Evolutionary conservation across 23 tunicate species (phyloP).

Genomic region (Halocynthia roretzi): DNA sequence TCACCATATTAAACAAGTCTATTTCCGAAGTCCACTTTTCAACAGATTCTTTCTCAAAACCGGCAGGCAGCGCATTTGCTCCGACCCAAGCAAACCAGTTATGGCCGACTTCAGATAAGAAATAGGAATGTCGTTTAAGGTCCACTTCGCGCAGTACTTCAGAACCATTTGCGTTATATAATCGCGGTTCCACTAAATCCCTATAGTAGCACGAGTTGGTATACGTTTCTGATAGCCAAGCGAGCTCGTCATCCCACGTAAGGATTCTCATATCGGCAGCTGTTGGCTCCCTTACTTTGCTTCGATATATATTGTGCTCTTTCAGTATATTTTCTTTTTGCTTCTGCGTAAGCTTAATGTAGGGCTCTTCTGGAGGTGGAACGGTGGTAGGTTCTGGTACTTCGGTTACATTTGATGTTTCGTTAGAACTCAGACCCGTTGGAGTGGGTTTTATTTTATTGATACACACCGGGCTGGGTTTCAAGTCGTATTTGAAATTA

Average conservation of each 20-base stretch:
- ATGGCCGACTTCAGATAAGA: conserved; percentile 58
- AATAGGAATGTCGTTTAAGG: conserved; percentile 30
- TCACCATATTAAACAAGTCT: conserved; percentile 23
- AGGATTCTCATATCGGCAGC: conserved; percentile 64
- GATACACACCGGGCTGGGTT: conserved; percentile 6
- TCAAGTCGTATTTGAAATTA: conserved; percentile 17
- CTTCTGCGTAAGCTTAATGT: conserved; percentile 1
- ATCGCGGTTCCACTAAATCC: conserved; percentile 25
- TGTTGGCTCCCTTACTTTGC: conserved; percentile 34
- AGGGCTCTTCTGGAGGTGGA: conserved; percentile 16
- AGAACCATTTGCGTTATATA: conserved; percentile 1
- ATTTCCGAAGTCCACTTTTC: conserved; percentile 56
- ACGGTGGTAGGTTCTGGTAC: background rate
- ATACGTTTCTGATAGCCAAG: conserved; percentile 46
- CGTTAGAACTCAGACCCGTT: background rate
- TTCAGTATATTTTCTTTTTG: conserved; percentile 23
- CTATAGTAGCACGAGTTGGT: conserved; percentile 45
- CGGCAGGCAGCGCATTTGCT: conserved; percentile 28
- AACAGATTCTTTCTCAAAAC: conserved; percentile 37
- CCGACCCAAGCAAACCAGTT: conserved; percentile 77
- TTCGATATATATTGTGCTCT: conserved; percentile 52
- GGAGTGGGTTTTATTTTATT: too few relatives aligned
- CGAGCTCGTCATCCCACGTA: conserved; percentile 80
- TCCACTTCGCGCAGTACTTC: background rate
- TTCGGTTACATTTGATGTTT: background rate